Conservation (phyloP, 2,113 vertebrate genomes). For the Stegastes partitus region DNA sequence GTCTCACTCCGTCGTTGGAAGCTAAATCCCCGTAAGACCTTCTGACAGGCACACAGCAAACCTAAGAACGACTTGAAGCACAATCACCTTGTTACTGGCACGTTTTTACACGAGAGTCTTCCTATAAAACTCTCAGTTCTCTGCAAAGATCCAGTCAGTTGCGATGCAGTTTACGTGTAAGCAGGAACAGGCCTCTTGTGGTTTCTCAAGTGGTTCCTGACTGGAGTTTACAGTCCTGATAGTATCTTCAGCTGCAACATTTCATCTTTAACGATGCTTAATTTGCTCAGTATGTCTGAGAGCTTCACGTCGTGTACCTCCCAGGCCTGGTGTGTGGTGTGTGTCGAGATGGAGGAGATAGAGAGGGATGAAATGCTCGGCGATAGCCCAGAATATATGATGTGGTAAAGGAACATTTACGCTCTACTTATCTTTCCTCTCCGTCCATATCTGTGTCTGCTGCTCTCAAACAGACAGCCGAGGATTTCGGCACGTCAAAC, state of each 20-base stretch:
- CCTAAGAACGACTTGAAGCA: not conserved
- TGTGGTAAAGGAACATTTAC: slow-evolving; percentile 66
- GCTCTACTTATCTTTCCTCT: slow-evolving; percentile 65
- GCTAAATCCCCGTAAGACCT: not conserved
- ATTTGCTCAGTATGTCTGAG: slow-evolving; percentile 66
- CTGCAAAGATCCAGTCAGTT: not conserved
- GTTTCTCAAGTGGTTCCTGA: slow-evolving; percentile 41
- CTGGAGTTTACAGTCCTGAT: slow-evolving; percentile 42
- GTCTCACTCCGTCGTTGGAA: too few species aligned
- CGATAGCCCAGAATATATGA: slow-evolving; percentile 62
- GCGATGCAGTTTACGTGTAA: not conserved
- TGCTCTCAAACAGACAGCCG: slow-evolving; percentile 51
- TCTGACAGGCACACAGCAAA: not conserved
- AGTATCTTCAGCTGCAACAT: slow-evolving; percentile 66
- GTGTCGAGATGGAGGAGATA: slow-evolving; percentile 63
- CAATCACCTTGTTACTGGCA: not conserved
- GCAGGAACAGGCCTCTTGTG: slow-evolving; percentile 16
- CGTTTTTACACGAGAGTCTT: not conserved
- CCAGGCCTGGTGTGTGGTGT: slow-evolving; percentile 39
- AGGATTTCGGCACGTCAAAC: slow-evolving; percentile 54
- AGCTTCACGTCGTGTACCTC: slow-evolving; percentile 18
- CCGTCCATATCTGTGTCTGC: slow-evolving; percentile 54
- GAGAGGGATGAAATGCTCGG: slow-evolving; percentile 40
- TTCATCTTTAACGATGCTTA: slow-evolving; percentile 62
- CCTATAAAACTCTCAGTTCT: slow-evolving; percentile 27